Evolutionary conservation across 2,888 invertebrate species (phyloP).

Genomic region (Plebejus anna): DNA sequence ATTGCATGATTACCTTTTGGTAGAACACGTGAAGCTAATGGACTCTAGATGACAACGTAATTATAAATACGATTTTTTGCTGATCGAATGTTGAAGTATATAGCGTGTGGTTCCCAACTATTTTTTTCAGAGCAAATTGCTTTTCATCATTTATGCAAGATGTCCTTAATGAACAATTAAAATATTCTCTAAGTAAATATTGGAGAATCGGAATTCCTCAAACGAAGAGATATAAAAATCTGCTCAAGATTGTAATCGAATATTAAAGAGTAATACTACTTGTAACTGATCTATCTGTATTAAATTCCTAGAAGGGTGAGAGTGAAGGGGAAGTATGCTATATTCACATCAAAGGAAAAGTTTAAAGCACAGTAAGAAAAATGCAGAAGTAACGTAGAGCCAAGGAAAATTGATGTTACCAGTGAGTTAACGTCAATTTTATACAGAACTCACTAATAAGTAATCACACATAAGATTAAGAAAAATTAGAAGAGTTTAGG

Average conservation of each 20-base stretch:
- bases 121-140: not conserved
- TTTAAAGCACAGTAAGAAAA: not conserved
- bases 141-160: not conserved
- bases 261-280: not conserved
- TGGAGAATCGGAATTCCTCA: too few relatives aligned
- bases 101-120: not conserved
- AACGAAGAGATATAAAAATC: too few relatives aligned
- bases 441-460: not conserved
- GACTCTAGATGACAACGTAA: not conserved
- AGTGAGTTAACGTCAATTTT: not conserved
- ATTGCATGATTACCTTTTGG: not conserved
- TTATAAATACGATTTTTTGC: not conserved
- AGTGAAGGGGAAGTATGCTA: not conserved
- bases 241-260: not conserved
- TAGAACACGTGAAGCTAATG: not conserved
- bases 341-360: not conserved
- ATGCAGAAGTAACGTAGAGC: not conserved
- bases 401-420: not conserved
- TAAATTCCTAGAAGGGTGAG: not conserved
- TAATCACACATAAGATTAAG: slow-evolving; percentile 14
- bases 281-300: not conserved
- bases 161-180: not conserved
- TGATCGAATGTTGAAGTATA: not conserved
- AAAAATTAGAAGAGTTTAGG: slow-evolving; percentile 52
- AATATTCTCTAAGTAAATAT: too few relatives aligned